Conservation (phyloP, 2,888 invertebrate species). For the Amphipyra berbera region DNA sequence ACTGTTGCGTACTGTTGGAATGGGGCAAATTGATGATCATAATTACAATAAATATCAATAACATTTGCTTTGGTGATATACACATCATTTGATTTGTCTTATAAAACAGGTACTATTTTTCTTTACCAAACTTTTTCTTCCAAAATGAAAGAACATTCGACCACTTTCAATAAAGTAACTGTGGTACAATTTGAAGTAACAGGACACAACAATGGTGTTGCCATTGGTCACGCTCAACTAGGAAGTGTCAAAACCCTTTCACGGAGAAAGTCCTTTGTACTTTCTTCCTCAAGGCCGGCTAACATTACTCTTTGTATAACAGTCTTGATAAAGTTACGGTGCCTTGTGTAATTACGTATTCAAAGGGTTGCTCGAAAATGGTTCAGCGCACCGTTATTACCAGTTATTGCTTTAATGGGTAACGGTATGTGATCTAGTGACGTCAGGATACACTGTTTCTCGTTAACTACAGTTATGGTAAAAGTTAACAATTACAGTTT, state of each 20-base stretch:
- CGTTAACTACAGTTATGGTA: constrained; percentile 50
- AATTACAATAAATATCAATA: no score
- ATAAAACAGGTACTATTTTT: no score
- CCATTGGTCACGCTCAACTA: constrained; percentile 77
- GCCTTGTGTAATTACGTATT: constrained; percentile 85
- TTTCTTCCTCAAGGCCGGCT: constrained; percentile 79
- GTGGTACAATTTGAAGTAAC: constrained; percentile 67
- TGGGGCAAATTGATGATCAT: no score
- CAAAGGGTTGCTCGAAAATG: constrained; percentile 86
- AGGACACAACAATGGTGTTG: constrained; percentile 57
- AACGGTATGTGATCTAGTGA: constrained; percentile 75
- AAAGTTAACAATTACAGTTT: constrained; percentile 71
- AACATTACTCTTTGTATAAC: constrained; percentile 84
- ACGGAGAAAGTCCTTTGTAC: constrained; percentile 85
- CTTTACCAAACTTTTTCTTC: constrained; percentile 23
- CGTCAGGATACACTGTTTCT: constrained; percentile 55
- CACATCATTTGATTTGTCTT: no score
- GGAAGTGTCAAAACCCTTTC: constrained; percentile 79
- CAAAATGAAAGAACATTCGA: constrained; percentile 27
- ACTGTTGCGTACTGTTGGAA: no score
- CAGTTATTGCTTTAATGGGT: constrained; percentile 80
- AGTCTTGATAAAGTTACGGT: constrained; percentile 79
- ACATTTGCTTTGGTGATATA: no score
- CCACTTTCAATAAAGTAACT: constrained; percentile 60
- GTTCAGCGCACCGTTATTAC: constrained; percentile 68